phyloP scores from a whole-genome alignment of 2,888 invertebrate species.

The Tridacna gigas region DNA sequence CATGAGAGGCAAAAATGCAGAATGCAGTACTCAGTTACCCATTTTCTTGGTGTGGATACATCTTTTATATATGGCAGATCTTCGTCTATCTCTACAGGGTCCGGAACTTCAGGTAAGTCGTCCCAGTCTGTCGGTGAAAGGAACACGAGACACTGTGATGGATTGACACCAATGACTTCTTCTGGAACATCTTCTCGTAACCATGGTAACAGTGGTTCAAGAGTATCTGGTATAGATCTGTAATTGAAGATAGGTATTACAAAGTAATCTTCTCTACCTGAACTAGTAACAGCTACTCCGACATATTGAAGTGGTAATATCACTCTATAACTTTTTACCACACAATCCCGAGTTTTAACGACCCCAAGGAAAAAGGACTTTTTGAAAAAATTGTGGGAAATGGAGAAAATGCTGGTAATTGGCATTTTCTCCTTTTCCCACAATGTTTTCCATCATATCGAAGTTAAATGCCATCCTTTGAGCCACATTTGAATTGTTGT shows the following conservation, averaged over 20 bases:
- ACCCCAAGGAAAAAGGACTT: no score
- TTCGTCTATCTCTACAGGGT: slow-evolving; percentile 61
- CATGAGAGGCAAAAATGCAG: not conserved
- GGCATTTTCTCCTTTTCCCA: no score
- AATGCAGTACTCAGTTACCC: slow-evolving; percentile 49
- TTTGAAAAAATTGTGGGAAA: no score
- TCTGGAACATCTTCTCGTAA: slow-evolving; percentile 57
- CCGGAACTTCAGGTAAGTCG: slow-evolving; percentile 73
- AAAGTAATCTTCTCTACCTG: not conserved
- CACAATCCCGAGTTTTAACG: no score
- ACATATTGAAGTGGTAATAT: no score
- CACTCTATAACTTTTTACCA: no score
- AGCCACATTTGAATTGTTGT: no score
- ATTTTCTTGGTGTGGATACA: slow-evolving; percentile 66
- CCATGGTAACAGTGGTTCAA: slow-evolving; percentile 74
- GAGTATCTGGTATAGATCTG: slow-evolving; percentile 70
- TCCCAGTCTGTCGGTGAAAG: slow-evolving; percentile 66
- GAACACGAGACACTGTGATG: slow-evolving; percentile 72
- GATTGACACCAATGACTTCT: slow-evolving; percentile 68
- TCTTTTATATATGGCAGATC: slow-evolving; percentile 70
- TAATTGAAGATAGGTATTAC: not conserved
- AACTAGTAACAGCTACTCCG: no score
- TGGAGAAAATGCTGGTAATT: no score
- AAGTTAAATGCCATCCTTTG: no score
- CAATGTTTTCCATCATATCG: no score